These are phyloP conservation scores for Drosophila paramelanica DNA, from an alignment of 2,888 invertebrate species.

Conservation along the genomic window DNA sequence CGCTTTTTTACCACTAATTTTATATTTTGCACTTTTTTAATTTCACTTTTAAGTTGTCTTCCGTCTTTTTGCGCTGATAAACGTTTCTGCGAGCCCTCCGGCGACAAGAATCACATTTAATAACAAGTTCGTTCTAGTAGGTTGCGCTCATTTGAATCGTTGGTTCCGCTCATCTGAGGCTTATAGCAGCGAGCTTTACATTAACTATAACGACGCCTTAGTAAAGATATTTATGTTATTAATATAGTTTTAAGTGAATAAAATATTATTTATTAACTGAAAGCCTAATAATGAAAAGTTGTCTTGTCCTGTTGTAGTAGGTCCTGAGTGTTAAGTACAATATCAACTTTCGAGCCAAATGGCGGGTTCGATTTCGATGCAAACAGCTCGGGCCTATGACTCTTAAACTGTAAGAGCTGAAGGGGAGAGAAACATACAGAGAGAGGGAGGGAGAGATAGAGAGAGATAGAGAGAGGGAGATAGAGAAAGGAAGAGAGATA, in stretches of 20 bases:
- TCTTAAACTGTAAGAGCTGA: background rate
- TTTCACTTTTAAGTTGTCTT: slow-evolving; percentile 15
- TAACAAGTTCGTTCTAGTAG: slow-evolving; percentile 38
- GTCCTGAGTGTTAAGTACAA: background rate
- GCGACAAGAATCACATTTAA: slow-evolving; percentile 27
- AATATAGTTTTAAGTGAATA: too few relatives aligned
- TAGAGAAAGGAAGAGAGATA: too few relatives aligned
- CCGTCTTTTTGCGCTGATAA: background rate
- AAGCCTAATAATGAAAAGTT: background rate
- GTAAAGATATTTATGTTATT: background rate
- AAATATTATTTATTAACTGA: background rate
- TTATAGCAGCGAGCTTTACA: slow-evolving; percentile 11
- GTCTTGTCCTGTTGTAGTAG: too few relatives aligned
- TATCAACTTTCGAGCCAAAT: background rate
- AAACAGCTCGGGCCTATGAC: background rate
- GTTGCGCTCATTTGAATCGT: slow-evolving; percentile 12
- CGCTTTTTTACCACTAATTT: slow-evolving; percentile 18
- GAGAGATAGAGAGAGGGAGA: too few relatives aligned
- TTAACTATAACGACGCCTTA: background rate
- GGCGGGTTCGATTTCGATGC: background rate
- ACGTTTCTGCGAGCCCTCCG: slow-evolving; percentile 4
- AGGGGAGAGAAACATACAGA: too few relatives aligned
- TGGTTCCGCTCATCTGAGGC: slow-evolving; percentile 4
- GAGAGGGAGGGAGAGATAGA: too few relatives aligned
- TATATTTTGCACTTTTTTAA: slow-evolving; percentile 22